Evolutionary conservation across 2,888 invertebrate genomes (phyloP).

Genomic region (Dynastes hyllus): DNA sequence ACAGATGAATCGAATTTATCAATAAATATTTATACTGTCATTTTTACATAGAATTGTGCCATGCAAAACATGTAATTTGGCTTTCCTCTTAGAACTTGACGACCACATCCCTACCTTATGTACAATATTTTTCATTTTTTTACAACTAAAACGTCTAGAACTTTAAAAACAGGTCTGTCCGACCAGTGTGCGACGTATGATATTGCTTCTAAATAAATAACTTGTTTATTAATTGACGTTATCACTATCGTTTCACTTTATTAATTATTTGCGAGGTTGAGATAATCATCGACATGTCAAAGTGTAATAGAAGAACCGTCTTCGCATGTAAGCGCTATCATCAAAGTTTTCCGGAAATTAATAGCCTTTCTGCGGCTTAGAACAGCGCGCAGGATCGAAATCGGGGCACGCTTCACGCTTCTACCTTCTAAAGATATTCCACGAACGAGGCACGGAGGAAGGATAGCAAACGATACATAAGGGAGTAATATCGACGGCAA

Average conservation of each 20-base stretch:
- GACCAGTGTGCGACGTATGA: too few species aligned
- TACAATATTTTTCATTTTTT: too few species aligned
- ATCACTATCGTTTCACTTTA: not conserved
- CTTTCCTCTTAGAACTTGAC: too few species aligned
- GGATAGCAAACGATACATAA: conserved; percentile 27
- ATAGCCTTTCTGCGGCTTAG: not conserved
- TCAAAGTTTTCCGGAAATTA: conserved; percentile 13
- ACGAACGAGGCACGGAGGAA: not conserved
- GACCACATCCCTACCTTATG: too few species aligned
- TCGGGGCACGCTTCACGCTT: not conserved
- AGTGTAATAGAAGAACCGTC: not conserved
- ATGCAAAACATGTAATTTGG: too few species aligned
- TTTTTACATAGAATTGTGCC: too few species aligned
- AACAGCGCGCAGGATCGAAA: not conserved
- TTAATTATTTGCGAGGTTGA: not conserved
- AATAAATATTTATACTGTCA: too few species aligned
- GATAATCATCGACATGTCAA: conserved; percentile 7
- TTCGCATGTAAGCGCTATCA: not conserved
- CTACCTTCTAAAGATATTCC: not conserved
- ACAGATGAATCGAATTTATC: too few species aligned
- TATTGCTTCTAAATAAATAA: not conserved
- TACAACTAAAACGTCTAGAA: too few species aligned
- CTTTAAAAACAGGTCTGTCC: too few species aligned
- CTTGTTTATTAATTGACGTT: not conserved
- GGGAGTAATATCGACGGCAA: conserved; percentile 34